A percentile compares a stretch with the other conserved stretches of the same genome.
These are phyloP conservation scores for Matsumyia berberina DNA, from an alignment of 2,888 invertebrate genomes.

Conservation along the genomic window DNA sequence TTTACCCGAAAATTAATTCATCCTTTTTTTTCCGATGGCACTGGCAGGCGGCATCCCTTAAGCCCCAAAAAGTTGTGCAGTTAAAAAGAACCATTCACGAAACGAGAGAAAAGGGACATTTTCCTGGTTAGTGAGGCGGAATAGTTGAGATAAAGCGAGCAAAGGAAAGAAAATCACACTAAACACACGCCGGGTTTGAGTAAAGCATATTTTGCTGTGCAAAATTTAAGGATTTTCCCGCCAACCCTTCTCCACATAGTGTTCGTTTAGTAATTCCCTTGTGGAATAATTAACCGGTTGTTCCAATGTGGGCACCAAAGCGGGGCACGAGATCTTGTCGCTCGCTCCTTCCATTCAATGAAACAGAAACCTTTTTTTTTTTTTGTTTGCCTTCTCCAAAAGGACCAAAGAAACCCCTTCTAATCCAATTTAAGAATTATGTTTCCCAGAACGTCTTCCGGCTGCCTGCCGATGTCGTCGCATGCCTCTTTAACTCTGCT, in stretches of 20 bases:
- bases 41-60: neutral
- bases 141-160: constrained; percentile 55
- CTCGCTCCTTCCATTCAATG: neutral
- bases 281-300: constrained; percentile 44
- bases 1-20: constrained; percentile 42
- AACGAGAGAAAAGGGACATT: constrained; percentile 19
- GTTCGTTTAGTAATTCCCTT: neutral
- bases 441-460: constrained; percentile 28
- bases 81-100: constrained; percentile 8
- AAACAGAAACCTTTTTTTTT: constrained; percentile 12
- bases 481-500: constrained; percentile 29
- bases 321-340: neutral
- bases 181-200: constrained; percentile 30
- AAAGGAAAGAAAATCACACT: constrained; percentile 12
- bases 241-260: neutral
- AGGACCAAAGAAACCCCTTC: constrained; percentile 1
- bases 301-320: neutral
- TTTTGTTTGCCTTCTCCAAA: neutral
- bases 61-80: constrained; percentile 27
- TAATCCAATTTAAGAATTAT: constrained; percentile 54
- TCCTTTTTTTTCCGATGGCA: constrained; percentile 25
- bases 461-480: constrained; percentile 34
- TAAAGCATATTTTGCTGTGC: constrained; percentile 28
- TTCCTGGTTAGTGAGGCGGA: constrained; percentile 55
- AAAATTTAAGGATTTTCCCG: constrained; percentile 23